These are phyloP conservation scores for Limnodromus scolopaceus DNA, from an alignment of 2,797 vertebrate species.

Conservation along the genomic window DNA sequence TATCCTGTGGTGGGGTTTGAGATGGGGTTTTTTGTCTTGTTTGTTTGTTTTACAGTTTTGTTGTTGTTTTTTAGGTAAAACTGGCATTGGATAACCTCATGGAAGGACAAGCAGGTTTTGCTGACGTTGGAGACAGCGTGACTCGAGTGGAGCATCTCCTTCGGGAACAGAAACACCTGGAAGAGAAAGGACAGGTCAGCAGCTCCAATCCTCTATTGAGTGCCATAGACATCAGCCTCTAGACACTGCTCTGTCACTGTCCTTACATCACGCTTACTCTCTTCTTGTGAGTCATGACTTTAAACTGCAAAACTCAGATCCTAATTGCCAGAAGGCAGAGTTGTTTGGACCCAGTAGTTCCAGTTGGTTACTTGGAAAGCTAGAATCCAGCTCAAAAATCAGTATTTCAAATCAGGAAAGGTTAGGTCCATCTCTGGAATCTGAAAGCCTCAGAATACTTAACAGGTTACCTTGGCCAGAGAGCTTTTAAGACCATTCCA, in stretches of 20 bases:
- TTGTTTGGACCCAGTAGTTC: not conserved
- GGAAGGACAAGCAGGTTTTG: constrained; percentile 80
- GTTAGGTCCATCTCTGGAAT: not conserved
- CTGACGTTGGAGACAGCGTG: constrained; percentile 86
- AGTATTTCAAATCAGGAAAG: not conserved
- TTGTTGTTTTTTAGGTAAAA: constrained; percentile 83
- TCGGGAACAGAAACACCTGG: constrained; percentile 85
- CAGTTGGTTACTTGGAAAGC: not conserved
- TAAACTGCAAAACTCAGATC: not conserved
- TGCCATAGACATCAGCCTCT: not conserved
- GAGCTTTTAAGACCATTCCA: not conserved
- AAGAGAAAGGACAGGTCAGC: constrained; percentile 87
- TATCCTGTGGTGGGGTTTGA: not conserved
- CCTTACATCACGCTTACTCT: not conserved
- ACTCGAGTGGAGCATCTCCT: constrained; percentile 86
- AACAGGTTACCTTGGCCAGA: not conserved
- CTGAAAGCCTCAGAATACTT: not conserved
- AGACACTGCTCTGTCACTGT: not conserved
- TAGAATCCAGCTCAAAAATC: not conserved
- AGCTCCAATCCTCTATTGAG: no score
- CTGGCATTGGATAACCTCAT: constrained; percentile 83
- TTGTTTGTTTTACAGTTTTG: not conserved
- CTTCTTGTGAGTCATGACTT: not conserved
- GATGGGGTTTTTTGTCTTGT: not conserved
- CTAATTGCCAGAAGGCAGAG: not conserved